phyloP scores from a whole-genome alignment of 2,797 vertebrate genomes.

The Diglossa cyanea region DNA sequence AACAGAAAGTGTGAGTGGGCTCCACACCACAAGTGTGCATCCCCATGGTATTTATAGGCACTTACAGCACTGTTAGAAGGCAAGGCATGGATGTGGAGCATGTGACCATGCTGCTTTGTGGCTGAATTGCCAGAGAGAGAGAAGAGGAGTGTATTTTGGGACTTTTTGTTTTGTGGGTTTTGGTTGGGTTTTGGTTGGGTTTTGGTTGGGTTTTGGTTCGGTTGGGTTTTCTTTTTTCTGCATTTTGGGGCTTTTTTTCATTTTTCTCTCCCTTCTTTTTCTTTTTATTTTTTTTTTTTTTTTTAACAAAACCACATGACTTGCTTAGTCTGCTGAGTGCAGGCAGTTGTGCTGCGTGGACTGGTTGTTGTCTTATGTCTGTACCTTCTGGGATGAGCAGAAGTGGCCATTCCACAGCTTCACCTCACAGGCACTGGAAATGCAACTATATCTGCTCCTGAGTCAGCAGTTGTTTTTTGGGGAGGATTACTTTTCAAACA shows the following conservation, averaged over 20 bases:
- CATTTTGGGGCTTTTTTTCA: accelerated
- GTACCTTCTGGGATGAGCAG: neutral
- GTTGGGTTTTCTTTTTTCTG: neutral
- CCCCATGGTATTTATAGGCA: neutral
- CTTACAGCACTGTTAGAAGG: neutral
- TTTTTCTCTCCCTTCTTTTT: too few relatives aligned
- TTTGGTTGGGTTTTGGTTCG: neutral
- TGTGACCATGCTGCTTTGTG: neutral
- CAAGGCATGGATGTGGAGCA: neutral
- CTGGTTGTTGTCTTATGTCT: neutral
- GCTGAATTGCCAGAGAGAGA: neutral
- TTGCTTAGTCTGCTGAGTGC: neutral
- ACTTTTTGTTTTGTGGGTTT: neutral
- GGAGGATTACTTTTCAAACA: neutral
- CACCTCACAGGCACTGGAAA: neutral
- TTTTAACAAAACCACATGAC: neutral
- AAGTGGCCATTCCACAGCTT: neutral
- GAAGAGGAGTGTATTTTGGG: neutral
- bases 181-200: neutral
- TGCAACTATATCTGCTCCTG: neutral
- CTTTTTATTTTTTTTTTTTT: too few relatives aligned
- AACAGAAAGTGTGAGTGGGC: neutral
- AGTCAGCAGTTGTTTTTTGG: accelerated
- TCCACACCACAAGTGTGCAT: accelerated
- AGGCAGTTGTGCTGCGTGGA: neutral